Evolutionary conservation across 2,113 vertebrate genomes (phyloP).

Genomic region (Fukomys damarensis): DNA sequence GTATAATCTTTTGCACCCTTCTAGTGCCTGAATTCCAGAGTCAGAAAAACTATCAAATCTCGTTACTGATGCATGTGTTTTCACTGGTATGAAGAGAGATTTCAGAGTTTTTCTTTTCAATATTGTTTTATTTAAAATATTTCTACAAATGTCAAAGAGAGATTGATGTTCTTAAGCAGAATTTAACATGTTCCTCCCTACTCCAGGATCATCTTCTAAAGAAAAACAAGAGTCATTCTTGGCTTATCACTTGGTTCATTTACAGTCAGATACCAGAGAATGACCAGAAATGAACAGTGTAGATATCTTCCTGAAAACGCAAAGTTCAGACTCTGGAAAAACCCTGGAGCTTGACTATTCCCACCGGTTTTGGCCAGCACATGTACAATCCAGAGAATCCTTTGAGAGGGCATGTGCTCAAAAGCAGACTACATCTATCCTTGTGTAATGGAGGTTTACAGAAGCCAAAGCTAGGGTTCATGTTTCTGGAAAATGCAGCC

Average conservation of each 20-base stretch:
- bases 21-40: background rate
- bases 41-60: background rate
- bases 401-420: background rate
- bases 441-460: background rate
- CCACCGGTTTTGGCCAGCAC: background rate
- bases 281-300: background rate
- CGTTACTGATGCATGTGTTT: background rate
- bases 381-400: background rate
- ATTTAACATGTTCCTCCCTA: background rate
- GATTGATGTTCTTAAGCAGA: background rate
- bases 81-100: background rate
- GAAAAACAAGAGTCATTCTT: background rate
- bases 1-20: background rate
- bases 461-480: background rate
- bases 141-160: background rate
- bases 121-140: background rate
- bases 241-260: background rate
- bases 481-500: background rate
- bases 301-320: background rate
- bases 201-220: background rate
- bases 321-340: background rate
- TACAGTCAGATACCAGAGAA: background rate
- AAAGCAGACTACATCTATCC: background rate
- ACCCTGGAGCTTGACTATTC: background rate
- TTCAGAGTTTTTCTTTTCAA: background rate